A percentile compares a stretch with the other conserved stretches of the same genome.
Evolutionary conservation across 2,888 invertebrate species (phyloP).

Genomic region (Apantesis nais): DNA sequence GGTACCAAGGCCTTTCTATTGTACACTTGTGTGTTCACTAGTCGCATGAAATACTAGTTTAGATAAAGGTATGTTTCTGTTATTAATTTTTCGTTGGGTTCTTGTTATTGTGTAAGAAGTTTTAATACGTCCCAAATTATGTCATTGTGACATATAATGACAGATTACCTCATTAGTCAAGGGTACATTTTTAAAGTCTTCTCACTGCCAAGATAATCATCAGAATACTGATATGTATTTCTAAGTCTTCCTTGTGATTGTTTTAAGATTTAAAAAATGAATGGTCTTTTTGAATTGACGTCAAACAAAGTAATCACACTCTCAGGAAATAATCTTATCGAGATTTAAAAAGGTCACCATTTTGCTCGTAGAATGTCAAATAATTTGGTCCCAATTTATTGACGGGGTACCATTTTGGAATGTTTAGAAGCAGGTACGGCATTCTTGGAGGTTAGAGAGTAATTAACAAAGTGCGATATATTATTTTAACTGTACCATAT

Average conservation of each 20-base stretch:
- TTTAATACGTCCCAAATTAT: background rate
- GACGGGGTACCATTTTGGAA: background rate
- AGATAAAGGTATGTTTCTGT: background rate
- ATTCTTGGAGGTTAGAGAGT: background rate
- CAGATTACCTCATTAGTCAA: constrained; percentile 8
- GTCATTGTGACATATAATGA: constrained; percentile 4
- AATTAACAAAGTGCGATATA: background rate
- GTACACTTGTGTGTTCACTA: constrained; percentile 2
- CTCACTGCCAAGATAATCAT: constrained; percentile 5
- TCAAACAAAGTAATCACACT: constrained; percentile 1
- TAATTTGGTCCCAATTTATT: constrained; percentile 31
- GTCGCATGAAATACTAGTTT: constrained; percentile 5
- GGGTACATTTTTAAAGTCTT: constrained; percentile 3
- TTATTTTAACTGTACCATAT: background rate
- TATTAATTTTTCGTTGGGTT: background rate
- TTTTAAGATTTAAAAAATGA: constrained; percentile 7
- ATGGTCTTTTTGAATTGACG: constrained; percentile 1
- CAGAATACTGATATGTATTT: constrained; percentile 8
- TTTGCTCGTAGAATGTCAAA: constrained; percentile 28
- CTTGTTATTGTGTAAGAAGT: background rate
- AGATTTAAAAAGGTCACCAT: constrained; percentile 20
- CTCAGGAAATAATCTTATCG: constrained; percentile 5
- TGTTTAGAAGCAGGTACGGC: background rate
- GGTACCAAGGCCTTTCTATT: constrained; percentile 18
- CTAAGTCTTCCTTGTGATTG: constrained; percentile 9